phyloP scores from a whole-genome alignment of 2,113 vertebrate genomes.

The Octodon degus region DNA sequence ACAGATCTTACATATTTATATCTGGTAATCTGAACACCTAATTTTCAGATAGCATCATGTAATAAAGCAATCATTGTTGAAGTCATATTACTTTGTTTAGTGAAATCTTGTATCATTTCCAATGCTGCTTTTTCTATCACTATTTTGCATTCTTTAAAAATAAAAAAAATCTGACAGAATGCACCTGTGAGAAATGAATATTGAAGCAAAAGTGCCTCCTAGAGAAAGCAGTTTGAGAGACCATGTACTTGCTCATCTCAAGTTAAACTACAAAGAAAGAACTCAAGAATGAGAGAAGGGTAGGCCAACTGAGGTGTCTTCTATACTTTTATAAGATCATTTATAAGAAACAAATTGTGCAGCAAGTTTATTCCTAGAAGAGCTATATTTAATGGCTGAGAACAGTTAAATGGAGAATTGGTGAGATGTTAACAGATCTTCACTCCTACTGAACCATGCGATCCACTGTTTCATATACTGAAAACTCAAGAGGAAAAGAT shows the following conservation, averaged over 20 bases:
- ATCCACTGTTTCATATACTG: too few relatives aligned
- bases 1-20: too few relatives aligned
- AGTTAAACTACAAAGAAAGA: background rate
- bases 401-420: constrained; percentile 14
- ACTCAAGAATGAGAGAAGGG: background rate
- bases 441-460: background rate
- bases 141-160: too few relatives aligned
- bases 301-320: background rate
- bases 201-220: background rate
- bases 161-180: background rate
- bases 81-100: too few relatives aligned
- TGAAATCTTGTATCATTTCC: too few relatives aligned
- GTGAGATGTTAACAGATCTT: background rate
- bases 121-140: too few relatives aligned
- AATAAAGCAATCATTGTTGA: too few relatives aligned
- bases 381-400: background rate
- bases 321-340: background rate
- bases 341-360: background rate
- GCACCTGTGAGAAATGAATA: background rate
- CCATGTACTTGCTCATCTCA: background rate
- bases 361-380: background rate
- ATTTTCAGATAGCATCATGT: too few relatives aligned
- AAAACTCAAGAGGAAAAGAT: background rate
- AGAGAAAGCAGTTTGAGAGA: background rate
- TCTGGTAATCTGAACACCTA: too few relatives aligned